phyloP scores from a whole-genome alignment of 2,888 invertebrate genomes.

The Aporophyla nigra region DNA sequence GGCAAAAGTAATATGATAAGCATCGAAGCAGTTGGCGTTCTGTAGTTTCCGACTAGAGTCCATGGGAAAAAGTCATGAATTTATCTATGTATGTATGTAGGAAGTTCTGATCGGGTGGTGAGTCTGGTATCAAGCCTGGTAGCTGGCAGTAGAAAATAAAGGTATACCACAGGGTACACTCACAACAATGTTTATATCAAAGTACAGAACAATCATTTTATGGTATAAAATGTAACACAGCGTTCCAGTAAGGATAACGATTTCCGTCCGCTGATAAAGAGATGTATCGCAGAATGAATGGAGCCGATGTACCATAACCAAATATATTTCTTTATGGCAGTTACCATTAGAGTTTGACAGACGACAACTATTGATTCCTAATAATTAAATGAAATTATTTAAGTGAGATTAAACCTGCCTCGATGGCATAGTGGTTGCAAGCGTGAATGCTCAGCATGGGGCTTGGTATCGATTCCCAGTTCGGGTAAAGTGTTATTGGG shows the following conservation, averaged over 20 bases:
- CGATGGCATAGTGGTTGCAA: too few relatives aligned
- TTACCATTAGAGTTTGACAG: not conserved
- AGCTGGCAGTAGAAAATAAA: not conserved
- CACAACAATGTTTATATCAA: not conserved
- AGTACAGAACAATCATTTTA: not conserved
- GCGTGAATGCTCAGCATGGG: too few relatives aligned
- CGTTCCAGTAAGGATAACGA: not conserved
- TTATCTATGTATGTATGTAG: too few relatives aligned
- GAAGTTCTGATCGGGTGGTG: too few relatives aligned
- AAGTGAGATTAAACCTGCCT: not conserved
- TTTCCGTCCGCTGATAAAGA: slow-evolving; percentile 34
- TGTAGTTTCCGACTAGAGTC: too few relatives aligned
- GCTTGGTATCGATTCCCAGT: too few relatives aligned
- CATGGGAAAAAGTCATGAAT: too few relatives aligned
- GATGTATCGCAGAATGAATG: not conserved
- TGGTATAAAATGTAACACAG: not conserved
- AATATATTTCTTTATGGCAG: not conserved
- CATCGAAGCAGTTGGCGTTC: too few relatives aligned
- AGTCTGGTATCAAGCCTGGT: too few relatives aligned
- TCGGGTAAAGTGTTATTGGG: too few relatives aligned
- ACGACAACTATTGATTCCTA: not conserved
- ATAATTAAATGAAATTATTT: not conserved
- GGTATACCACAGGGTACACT: too few relatives aligned
- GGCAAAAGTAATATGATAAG: too few relatives aligned
- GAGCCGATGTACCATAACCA: not conserved